Evolutionary conservation across 2,113 vertebrate species (phyloP).

Genomic region (Dromas ardeola): DNA sequence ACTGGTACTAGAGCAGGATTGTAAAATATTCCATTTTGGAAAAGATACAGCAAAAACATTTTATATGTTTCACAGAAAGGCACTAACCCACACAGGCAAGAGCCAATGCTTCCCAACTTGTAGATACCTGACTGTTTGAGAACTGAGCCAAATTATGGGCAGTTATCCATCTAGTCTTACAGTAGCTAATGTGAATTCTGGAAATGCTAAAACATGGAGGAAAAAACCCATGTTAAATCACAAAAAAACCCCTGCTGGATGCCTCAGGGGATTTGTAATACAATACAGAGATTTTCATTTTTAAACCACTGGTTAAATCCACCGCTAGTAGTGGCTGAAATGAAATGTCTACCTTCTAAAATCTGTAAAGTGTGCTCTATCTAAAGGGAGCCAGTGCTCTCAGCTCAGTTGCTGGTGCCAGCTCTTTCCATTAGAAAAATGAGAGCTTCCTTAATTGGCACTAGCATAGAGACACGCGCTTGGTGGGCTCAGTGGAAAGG

Average conservation of each 20-base stretch:
- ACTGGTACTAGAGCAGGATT: not conserved
- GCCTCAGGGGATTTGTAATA: not conserved
- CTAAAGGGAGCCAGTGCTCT: not conserved
- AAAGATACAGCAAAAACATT: constrained; percentile 36
- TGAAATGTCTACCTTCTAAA: not conserved
- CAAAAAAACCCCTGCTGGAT: not conserved
- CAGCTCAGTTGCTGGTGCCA: not conserved
- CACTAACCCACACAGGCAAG: not conserved
- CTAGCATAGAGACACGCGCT: rapidly evolving
- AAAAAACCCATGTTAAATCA: not conserved
- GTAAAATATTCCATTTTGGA: constrained; percentile 38
- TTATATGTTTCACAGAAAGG: not conserved
- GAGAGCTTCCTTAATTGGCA: not conserved
- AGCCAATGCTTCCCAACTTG: not conserved
- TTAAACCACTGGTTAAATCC: not conserved
- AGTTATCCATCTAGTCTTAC: not conserved
- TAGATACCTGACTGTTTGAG: not conserved
- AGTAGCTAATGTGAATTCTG: not conserved
- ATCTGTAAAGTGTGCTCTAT: not conserved
- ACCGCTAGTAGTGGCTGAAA: not conserved
- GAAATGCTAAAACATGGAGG: not conserved
- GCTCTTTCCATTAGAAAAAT: not conserved
- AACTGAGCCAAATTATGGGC: not conserved
- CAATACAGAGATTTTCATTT: not conserved
- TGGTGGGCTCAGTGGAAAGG: not conserved